A percentile compares a stretch with the other conserved stretches of the same genome.
phyloP scores from a whole-genome alignment of 2,113 vertebrate genomes.

The Mesocricetus auratus region DNA sequence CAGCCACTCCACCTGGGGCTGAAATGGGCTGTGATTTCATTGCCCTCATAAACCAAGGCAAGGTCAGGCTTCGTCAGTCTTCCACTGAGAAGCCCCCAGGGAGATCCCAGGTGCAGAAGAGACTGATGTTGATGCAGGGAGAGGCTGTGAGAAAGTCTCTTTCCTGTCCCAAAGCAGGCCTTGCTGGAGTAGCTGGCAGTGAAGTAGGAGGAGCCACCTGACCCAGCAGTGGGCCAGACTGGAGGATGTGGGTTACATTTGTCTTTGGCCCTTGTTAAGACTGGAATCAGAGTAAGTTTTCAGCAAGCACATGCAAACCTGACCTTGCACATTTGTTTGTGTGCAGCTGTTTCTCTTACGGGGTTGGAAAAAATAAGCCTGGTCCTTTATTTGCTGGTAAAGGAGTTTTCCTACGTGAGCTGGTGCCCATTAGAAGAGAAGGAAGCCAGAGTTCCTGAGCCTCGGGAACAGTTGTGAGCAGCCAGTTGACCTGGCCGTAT shows the following conservation, averaged over 20 bases:
- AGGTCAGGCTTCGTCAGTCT: conserved; percentile 80
- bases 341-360: conserved; percentile 62
- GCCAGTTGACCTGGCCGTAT: conserved; percentile 43
- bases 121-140: neutral
- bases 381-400: conserved; percentile 60
- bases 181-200: neutral
- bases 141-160: conserved; percentile 49
- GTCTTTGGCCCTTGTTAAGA: conserved; percentile 36
- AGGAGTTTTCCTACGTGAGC: conserved; percentile 52
- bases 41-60: conserved; percentile 75
- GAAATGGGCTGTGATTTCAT: conserved; percentile 80
- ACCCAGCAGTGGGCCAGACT: neutral
- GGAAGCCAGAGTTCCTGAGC: conserved; percentile 24
- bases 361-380: conserved; percentile 41
- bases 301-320: conserved; percentile 9
- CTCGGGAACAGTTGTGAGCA: conserved; percentile 22
- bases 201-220: neutral
- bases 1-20: conserved; percentile 74
- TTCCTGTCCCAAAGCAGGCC: conserved; percentile 49
- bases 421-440: conserved; percentile 57
- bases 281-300: conserved; percentile 35
- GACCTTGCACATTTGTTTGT: conserved; percentile 72
- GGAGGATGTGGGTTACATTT: conserved; percentile 41
- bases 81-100: conserved; percentile 68
- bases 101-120: conserved; percentile 76